Evolutionary conservation across 2,888 invertebrate species (phyloP), one percentile per base, ranked within the genome.

Genomic region (Drosophila quinaria): DNA sequence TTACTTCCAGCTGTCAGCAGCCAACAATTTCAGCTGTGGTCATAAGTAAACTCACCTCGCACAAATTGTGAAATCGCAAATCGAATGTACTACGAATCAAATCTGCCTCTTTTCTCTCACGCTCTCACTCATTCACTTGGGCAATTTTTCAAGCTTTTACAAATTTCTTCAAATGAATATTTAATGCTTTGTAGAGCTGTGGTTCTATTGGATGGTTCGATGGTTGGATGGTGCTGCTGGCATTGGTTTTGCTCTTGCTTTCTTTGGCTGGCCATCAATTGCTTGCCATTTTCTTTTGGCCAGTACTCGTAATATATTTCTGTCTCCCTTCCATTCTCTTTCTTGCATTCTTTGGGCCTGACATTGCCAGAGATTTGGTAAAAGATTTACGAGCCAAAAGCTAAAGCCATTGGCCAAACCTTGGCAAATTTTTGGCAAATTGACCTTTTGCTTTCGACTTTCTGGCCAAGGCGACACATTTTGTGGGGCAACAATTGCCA

Each of bases 381-480:
- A 63, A 70, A 84, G 87, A 82, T 87, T 87, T 82, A 82, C 81
- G 80, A 82, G 68, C 67, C 60, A 47, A 50, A 42, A 56, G 63
- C 67, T 64, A 69, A 61, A 70, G 65, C 50, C 63, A 70, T 69
- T 64, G 58, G 69, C 61, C 69, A 58, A 60, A 55, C 70, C 76
- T 73, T 77, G 78, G 72, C 80, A 86, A 74, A 83, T 70, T 75
- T 82, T 72, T 82, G 81, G 79, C 84, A 82, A 82, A 82, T 87
- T 87, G 87, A 87, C 87, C 87, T 82, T 83, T 78, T 31, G 46
- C 35, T 47, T 59, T 39, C 47, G 33, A 15, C 35, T 47, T 46
- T 46, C 13, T 50, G 60, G 60, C 72, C 72, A 73, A 73, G 67
- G 70, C 74, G 71, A 71, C 71, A 71, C 42, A 50, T 42, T 70